Evolutionary conservation across 2,888 invertebrate genomes (phyloP).

Genomic region (Hemicrepidius hirtus): DNA sequence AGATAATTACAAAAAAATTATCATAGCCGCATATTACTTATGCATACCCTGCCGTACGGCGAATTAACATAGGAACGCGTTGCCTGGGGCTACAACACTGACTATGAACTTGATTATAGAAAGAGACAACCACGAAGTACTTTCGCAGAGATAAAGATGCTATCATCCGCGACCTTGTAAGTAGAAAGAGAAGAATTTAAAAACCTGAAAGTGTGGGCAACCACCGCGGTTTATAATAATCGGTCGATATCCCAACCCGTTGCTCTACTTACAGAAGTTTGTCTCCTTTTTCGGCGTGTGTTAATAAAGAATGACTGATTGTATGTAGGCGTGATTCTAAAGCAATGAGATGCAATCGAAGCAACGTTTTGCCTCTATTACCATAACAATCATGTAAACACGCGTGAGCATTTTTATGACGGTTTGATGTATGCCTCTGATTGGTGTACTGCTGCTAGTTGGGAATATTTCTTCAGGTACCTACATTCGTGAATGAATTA

Average conservation of each 20-base stretch:
- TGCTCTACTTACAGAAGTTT: constrained; percentile 44
- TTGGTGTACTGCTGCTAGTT: constrained; percentile 22
- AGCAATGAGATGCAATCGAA: constrained; percentile 41
- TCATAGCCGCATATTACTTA: constrained; percentile 54
- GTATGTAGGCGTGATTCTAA: constrained; percentile 39
- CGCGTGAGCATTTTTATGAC: constrained; percentile 52
- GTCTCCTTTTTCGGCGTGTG: constrained; percentile 41
- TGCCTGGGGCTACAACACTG: constrained; percentile 41
- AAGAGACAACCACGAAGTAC: constrained; percentile 12
- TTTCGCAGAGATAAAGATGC: constrained; percentile 36
- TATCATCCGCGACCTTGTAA: constrained; percentile 8
- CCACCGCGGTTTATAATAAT: constrained; percentile 43
- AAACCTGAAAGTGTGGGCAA: constrained; percentile 40
- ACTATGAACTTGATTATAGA: constrained; percentile 44
- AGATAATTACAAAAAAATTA: constrained; percentile 50
- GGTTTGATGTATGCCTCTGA: constrained; percentile 25
- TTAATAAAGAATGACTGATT: constrained; percentile 45
- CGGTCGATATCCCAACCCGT: constrained; percentile 27
- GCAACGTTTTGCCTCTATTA: constrained; percentile 48
- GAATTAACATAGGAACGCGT: constrained; percentile 55
- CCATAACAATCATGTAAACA: constrained; percentile 56
- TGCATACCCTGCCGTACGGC: constrained; percentile 45
- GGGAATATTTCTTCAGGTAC: constrained; percentile 1
- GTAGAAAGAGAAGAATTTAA: constrained; percentile 37
- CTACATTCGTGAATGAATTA: constrained; percentile 28